A percentile compares a stretch with the other conserved stretches of the same genome.
Evolutionary conservation across 2,888 invertebrate species (phyloP).

Genomic region (Thereva nobilitata): DNA sequence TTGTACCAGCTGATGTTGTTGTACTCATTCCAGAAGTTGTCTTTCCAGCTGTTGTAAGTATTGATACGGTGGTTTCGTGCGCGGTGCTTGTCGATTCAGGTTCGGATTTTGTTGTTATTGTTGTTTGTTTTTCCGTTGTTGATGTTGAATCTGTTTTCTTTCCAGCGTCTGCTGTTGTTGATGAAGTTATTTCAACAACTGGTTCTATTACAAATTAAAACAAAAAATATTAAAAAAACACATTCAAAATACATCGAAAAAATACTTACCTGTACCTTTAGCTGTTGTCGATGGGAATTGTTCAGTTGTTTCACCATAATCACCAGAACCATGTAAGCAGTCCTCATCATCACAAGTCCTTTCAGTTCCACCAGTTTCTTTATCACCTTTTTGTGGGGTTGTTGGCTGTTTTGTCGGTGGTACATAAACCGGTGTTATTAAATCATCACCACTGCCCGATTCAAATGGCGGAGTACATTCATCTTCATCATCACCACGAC

Average conservation of each 20-base stretch:
- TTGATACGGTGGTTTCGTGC: constrained; percentile 48
- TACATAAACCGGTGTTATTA: constrained; percentile 90
- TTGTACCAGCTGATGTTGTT: constrained; percentile 43
- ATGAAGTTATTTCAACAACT: constrained; percentile 47
- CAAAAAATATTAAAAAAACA: neutral
- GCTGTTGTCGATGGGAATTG: constrained; percentile 63
- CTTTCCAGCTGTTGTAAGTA: constrained; percentile 45
- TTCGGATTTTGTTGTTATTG: constrained; percentile 49
- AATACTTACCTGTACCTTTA: constrained; percentile 57
- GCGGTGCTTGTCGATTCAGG: constrained; percentile 46
- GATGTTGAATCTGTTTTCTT: constrained; percentile 55
- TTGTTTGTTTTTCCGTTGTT: constrained; percentile 61
- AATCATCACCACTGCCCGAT: constrained; percentile 84
- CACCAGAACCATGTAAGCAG: constrained; percentile 80
- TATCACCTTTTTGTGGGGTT: constrained; percentile 55
- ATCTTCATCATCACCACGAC: constrained; percentile 89
- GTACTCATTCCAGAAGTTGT: constrained; percentile 30
- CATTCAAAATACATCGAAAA: neutral
- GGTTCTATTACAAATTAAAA: constrained; percentile 38
- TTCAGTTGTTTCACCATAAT: constrained; percentile 72
- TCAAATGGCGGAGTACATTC: constrained; percentile 85
- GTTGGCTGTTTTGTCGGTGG: constrained; percentile 77
- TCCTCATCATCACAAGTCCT: constrained; percentile 84
- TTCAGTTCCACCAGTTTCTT: constrained; percentile 50
- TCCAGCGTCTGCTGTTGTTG: constrained; percentile 45